Conservation (phyloP, 2,797 vertebrate species). For the Pogoniulus pusillus region DNA sequence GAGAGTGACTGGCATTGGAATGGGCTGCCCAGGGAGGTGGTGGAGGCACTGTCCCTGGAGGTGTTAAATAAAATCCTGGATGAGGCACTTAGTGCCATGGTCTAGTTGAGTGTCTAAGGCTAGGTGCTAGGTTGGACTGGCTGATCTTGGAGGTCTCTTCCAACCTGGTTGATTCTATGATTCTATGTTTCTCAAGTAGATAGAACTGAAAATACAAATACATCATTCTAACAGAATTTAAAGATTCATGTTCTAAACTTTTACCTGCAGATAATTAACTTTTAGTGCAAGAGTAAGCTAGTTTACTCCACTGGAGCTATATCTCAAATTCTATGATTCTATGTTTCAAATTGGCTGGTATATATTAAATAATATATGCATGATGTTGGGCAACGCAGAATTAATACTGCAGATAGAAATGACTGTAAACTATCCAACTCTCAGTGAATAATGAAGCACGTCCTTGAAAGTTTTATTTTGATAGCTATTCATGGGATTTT, state of each 20-base stretch:
- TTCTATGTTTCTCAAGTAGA: neutral
- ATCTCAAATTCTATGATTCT: too few species aligned
- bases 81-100: too few species aligned
- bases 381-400: neutral
- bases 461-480: conserved; percentile 67
- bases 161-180: too few species aligned
- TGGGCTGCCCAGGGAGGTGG: too few species aligned
- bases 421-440: conserved; percentile 29
- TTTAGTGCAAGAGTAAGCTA: neutral
- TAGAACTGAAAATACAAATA: neutral
- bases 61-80: too few species aligned
- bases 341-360: neutral
- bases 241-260: neutral
- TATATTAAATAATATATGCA: conserved; percentile 22
- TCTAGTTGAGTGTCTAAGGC: too few species aligned
- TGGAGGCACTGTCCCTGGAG: too few species aligned
- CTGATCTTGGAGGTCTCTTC: too few species aligned
- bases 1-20: too few species aligned
- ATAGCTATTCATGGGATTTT: conserved; percentile 58
- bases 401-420: neutral
- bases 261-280: neutral
- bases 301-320: neutral
- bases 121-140: too few species aligned
- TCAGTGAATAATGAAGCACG: conserved; percentile 55
- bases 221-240: neutral